A percentile compares a stretch with the other conserved stretches of the same genome.
Evolutionary conservation across 2,888 invertebrate genomes (phyloP).

Genomic region (Yponomeuta sedellus): DNA sequence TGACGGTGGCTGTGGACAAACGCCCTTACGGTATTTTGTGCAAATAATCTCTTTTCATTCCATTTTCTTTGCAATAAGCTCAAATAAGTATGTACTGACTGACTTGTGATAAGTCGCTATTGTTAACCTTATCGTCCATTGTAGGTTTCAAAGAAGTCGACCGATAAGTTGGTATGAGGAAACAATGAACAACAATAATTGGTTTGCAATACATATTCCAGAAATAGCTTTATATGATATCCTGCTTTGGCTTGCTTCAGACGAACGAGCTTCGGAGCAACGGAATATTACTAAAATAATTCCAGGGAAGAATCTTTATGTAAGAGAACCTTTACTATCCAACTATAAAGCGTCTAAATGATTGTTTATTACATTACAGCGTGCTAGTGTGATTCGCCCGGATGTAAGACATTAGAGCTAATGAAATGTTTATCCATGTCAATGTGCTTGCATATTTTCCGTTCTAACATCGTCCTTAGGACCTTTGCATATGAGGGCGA

Average conservation of each 20-base stretch:
- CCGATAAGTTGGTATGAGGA: background rate
- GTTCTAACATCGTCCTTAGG: background rate
- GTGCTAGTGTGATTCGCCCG: conserved; percentile 28
- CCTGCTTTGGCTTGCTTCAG: background rate
- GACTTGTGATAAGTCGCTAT: conserved; percentile 12
- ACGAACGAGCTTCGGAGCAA: background rate
- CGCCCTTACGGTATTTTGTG: no score
- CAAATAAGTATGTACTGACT: background rate
- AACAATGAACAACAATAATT: background rate
- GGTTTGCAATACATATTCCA: background rate
- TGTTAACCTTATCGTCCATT: conserved; percentile 12
- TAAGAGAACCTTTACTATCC: no score
- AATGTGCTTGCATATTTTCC: background rate
- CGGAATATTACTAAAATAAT: background rate
- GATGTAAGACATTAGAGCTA: conserved; percentile 58
- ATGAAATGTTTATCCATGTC: conserved; percentile 37
- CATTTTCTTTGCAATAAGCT: conserved; percentile 7
- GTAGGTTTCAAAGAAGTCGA: background rate
- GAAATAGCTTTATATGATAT: background rate
- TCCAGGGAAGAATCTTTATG: no score
- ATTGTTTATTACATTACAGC: background rate
- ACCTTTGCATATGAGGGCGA: background rate
- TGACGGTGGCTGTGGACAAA: no score
- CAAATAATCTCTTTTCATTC: no score
- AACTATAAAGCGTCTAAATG: background rate